phyloP scores from a whole-genome alignment of 2,888 invertebrate species.

The Cactoblastis cactorum region DNA sequence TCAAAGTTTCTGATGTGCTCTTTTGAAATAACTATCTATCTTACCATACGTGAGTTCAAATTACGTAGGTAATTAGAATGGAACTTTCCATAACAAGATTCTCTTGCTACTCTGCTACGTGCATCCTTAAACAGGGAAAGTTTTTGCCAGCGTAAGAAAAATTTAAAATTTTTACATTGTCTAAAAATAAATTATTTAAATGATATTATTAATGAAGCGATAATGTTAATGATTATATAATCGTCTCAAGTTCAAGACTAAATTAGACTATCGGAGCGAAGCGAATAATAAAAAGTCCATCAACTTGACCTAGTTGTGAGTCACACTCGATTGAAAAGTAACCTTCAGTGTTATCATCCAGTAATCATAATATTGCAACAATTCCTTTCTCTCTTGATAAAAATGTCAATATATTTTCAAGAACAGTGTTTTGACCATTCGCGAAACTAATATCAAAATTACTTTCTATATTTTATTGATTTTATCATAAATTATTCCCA shows the following conservation, averaged over 20 bases:
- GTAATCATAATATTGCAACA: slow-evolving; percentile 1
- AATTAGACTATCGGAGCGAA: slow-evolving; percentile 56
- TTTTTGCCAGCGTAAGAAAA: not conserved
- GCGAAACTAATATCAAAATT: too few species aligned
- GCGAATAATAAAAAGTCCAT: slow-evolving; percentile 66
- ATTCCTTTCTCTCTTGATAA: not conserved
- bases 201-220: slow-evolving; percentile 20
- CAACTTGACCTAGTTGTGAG: slow-evolving; percentile 65
- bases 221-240: slow-evolving; percentile 42
- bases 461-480: too few species aligned
- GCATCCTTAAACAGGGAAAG: not conserved
- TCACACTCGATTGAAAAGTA: slow-evolving; percentile 55
- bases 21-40: too few species aligned
- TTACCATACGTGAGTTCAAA: too few species aligned
- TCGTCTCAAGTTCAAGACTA: slow-evolving; percentile 60
- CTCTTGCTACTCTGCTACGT: not conserved
- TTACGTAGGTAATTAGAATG: too few species aligned
- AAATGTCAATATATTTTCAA: not conserved
- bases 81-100: not conserved
- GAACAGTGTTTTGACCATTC: too few species aligned
- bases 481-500: too few species aligned
- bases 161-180: not conserved
- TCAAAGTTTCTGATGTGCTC: too few species aligned
- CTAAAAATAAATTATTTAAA: slow-evolving; percentile 18
- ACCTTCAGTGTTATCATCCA: slow-evolving; percentile 27